A percentile compares a stretch with the other conserved stretches of the same genome.
Evolutionary conservation across 2,888 invertebrate genomes (phyloP).

Genomic region (Matsumyia berberina): DNA sequence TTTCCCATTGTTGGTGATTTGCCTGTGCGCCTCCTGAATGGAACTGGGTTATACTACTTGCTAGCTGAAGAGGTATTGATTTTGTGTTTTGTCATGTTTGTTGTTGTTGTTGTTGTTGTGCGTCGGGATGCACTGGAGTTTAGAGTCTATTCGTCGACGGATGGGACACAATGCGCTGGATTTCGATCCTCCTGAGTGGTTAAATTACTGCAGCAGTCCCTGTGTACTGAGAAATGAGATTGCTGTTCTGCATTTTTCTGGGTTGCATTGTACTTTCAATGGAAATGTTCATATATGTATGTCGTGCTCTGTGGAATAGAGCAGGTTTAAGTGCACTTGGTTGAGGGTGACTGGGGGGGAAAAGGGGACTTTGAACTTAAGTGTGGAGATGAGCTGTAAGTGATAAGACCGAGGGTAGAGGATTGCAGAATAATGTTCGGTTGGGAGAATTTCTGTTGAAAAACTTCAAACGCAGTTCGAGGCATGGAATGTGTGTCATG

Average conservation of each 20-base stretch:
- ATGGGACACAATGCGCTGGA: conserved; percentile 49
- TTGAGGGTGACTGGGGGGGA: background rate
- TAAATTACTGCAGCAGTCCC: conserved; percentile 65
- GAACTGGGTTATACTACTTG: conserved; percentile 70
- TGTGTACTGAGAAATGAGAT: conserved; percentile 35
- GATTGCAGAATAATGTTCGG: background rate
- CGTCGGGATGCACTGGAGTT: conserved; percentile 27
- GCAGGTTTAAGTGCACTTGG: conserved; percentile 13
- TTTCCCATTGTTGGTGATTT: conserved; percentile 71
- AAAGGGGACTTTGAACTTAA: conserved; percentile 15
- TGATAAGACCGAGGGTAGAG: background rate
- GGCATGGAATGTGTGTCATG: too few species aligned
- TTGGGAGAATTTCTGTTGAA: background rate
- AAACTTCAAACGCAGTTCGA: background rate
- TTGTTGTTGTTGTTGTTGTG: conserved; percentile 45
- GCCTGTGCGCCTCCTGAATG: conserved; percentile 32
- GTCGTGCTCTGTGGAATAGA: conserved; percentile 13
- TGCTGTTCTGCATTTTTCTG: conserved; percentile 32
- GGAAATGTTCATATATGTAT: too few species aligned
- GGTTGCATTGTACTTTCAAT: conserved; percentile 24
- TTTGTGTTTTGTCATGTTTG: conserved; percentile 58
- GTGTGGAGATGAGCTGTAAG: background rate
- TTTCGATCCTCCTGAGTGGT: conserved; percentile 70
- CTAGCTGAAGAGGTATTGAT: conserved; percentile 67
- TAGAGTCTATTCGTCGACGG: conserved; percentile 34